phyloP scores from a whole-genome alignment of 2,888 invertebrate genomes.

The Chorisops tibialis region DNA sequence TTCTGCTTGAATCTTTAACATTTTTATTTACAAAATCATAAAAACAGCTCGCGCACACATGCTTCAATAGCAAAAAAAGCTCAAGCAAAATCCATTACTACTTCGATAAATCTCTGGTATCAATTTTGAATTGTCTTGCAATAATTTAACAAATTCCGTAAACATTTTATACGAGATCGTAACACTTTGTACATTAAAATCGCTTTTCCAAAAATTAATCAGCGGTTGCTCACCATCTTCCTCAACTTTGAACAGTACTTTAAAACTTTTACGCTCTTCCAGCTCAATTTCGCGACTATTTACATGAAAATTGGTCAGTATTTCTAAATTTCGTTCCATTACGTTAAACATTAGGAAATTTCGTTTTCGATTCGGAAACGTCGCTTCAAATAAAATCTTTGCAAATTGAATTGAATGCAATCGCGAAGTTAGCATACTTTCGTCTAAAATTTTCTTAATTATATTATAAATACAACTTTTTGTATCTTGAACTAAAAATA shows the following conservation, averaged over 20 bases:
- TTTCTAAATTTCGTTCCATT: conserved; percentile 24
- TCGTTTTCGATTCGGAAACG: conserved; percentile 23
- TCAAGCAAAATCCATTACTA: conserved; percentile 26
- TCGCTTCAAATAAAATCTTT: conserved; percentile 27
- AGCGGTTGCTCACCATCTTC: conserved; percentile 17
- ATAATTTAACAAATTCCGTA: conserved; percentile 4
- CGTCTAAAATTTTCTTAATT: conserved; percentile 12
- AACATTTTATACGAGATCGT: conserved; percentile 26
- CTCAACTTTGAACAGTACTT: conserved; percentile 25
- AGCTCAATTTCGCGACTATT: background rate
- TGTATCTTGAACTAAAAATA: background rate
- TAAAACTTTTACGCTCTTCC: conserved; percentile 10
- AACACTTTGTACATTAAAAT: conserved; percentile 26
- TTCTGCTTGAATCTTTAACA: too few relatives aligned
- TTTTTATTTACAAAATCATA: too few relatives aligned
- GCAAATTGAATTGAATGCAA: conserved; percentile 22
- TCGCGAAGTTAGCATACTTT: background rate
- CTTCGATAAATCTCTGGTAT: conserved; percentile 26
- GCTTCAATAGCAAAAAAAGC: conserved; percentile 22
- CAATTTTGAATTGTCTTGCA: conserved; percentile 20
- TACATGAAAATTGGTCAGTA: conserved; percentile 13
- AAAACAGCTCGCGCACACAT: background rate
- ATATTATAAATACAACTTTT: conserved; percentile 1
- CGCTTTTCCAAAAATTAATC: conserved; percentile 26
- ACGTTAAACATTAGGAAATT: conserved; percentile 25